Evolutionary conservation across 1,140 invertebrate species (phyloP).

Genomic region (Macrosteles quadrilineatus): DNA sequence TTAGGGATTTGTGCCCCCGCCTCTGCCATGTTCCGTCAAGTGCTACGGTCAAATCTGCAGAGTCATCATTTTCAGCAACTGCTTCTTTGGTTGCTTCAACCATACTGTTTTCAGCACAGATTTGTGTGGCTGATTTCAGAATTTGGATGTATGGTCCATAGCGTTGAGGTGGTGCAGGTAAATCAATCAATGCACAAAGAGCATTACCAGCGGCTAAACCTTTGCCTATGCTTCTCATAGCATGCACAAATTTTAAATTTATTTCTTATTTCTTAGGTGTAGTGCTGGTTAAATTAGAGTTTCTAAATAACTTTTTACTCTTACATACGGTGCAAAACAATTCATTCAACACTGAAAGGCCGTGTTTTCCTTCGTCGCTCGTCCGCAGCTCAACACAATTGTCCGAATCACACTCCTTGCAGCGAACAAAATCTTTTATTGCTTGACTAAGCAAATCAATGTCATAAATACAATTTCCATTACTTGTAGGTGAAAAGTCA

Average conservation of each 20-base stretch:
- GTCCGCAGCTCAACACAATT: too few species aligned
- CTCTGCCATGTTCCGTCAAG: conserved; percentile 37
- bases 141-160: conserved; percentile 1
- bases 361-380: too few species aligned
- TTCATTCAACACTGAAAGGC: too few species aligned
- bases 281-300: too few species aligned
- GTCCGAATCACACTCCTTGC: too few species aligned
- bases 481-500: too few species aligned
- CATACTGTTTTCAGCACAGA: conserved; percentile 14
- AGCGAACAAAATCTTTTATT: too few species aligned
- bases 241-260: conserved; percentile 5
- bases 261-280: neutral
- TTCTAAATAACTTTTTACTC: too few species aligned
- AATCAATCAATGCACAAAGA: neutral
- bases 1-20: conserved; percentile 31
- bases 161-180: neutral
- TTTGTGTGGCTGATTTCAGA: neutral
- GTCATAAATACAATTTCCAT: too few species aligned
- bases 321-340: too few species aligned
- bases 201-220: neutral
- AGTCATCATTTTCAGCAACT: conserved; percentile 7
- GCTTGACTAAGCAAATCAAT: too few species aligned
- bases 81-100: neutral
- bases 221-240: neutral
- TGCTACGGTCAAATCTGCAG: conserved; percentile 22